Evolutionary conservation across 2,888 invertebrate genomes (phyloP).

Genomic region (Dryadula phaetusa): DNA sequence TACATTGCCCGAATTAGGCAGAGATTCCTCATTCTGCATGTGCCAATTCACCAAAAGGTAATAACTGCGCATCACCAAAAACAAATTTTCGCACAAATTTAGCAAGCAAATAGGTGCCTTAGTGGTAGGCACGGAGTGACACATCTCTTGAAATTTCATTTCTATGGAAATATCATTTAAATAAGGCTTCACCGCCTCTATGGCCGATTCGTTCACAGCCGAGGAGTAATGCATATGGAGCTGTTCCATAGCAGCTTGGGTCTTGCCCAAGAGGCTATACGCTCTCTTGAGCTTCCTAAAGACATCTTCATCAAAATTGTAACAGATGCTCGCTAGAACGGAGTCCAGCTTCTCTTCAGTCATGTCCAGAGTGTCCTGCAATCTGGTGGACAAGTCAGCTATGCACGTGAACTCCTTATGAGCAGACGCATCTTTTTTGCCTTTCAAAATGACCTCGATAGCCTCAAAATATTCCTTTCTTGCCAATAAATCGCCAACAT

Average conservation of each 20-base stretch:
- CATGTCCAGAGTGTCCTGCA: slow-evolving; percentile 95
- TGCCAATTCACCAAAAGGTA: slow-evolving; percentile 92
- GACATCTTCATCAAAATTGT: slow-evolving; percentile 89
- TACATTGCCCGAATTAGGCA: slow-evolving; percentile 60
- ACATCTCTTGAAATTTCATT: slow-evolving; percentile 91
- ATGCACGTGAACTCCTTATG: slow-evolving; percentile 97
- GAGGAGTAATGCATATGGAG: slow-evolving; percentile 97
- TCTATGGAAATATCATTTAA: slow-evolving; percentile 61
- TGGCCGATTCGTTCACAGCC: slow-evolving; percentile 93
- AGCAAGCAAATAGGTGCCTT: slow-evolving; percentile 88
- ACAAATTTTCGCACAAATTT: slow-evolving; percentile 94
- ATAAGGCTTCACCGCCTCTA: slow-evolving; percentile 84
- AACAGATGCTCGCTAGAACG: slow-evolving; percentile 90
- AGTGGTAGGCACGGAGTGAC: slow-evolving; percentile 81
- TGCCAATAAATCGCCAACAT: slow-evolving; percentile 91
- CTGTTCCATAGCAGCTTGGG: slow-evolving; percentile 96
- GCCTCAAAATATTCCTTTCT: slow-evolving; percentile 95
- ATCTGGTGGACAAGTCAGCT: slow-evolving; percentile 91
- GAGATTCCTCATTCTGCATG: slow-evolving; percentile 71
- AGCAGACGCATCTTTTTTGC: slow-evolving; percentile 92
- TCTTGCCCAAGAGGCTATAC: slow-evolving; percentile 94
- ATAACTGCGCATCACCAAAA: slow-evolving; percentile 92
- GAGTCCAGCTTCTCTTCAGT: slow-evolving; percentile 96
- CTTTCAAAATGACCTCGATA: slow-evolving; percentile 94
- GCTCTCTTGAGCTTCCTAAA: slow-evolving; percentile 95